Conservation (phyloP, 1,140 invertebrate genomes). For the Tetragnatha versicolor region DNA sequence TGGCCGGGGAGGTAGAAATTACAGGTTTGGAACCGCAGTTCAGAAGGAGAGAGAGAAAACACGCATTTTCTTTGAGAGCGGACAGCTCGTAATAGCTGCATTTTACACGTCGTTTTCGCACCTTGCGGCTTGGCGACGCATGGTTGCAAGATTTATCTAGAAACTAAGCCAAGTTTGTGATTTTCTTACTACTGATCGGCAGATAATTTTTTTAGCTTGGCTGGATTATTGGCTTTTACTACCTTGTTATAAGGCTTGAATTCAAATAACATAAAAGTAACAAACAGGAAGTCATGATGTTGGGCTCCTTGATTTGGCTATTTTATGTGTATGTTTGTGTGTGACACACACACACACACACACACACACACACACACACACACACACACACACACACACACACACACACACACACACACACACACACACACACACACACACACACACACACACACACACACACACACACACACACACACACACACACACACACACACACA, state of each 20-base stretch:
- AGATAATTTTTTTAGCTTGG: too few relatives aligned
- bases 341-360: slow-evolving; percentile 5
- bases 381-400: slow-evolving; percentile 5
- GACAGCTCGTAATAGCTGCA: not conserved
- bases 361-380: slow-evolving; percentile 5
- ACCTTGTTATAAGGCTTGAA: too few relatives aligned
- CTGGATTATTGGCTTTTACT: too few relatives aligned
- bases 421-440: slow-evolving; percentile 5
- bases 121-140: slow-evolving; percentile 8
- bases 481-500: not conserved
- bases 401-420: slow-evolving; percentile 5
- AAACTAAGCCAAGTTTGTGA: not conserved
- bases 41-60: slow-evolving; percentile 42
- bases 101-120: slow-evolving; percentile 18
- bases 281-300: too few relatives aligned
- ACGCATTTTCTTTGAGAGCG: slow-evolving; percentile 28
- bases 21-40: slow-evolving; percentile 28
- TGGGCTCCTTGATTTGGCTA: too few relatives aligned
- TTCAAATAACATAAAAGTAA: too few relatives aligned
- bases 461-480: slow-evolving; percentile 2
- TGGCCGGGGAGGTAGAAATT: slow-evolving; percentile 26
- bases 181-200: too few relatives aligned
- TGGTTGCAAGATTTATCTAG: not conserved
- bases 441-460: slow-evolving; percentile 5
- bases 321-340: too few relatives aligned